Evolutionary conservation across 2,888 invertebrate species (phyloP), one percentile per base, ranked within the genome.

Genomic region (Phyllotreta striolata): DNA sequence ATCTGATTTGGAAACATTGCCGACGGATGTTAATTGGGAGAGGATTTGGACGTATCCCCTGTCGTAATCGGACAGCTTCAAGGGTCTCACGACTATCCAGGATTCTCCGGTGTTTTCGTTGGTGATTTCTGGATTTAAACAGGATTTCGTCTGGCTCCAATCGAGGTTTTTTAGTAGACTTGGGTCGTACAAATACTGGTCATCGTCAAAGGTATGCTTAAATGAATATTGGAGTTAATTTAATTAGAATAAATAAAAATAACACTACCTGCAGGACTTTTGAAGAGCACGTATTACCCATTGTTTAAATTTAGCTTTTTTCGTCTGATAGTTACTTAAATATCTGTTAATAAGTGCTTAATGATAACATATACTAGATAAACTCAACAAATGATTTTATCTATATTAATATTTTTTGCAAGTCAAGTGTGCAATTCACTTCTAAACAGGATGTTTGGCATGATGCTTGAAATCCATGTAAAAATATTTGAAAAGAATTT

Each of bases 21-120:
- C 97, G 12, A 95, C 94, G 66, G 86, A 85, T 1, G 96, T 96
- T 41, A 97, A 84, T 79, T 97, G 95, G 3, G 89, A 84, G 7
- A 97, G 83, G 55, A 96, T 82, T 73, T 91, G 86, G 58, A 94
- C 78, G 77, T 92, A 95, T 0, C 95, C 96, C 82, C 89, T 91
- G 71, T 93, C 90, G 80, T 88, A 95, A 78, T 96, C 96, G 0
- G 86, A 86, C 52, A 90, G 83, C 78, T 89, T 88, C 13, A 96
- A 83, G 0, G 96, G 94, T 70, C 96, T 85, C 34, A 96, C 88
- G 8, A 88, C 81, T 74, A 96, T 85, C 86, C 91, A 91, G 12
- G 85, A 79, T 73, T 91, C 90, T 1, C 93, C 93, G 0, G 93
- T 92, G 64, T 85, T 82, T 4, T 85, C 83, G 10, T 90, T 89